Conservation (phyloP, 2,113 vertebrate genomes). For the Turnix velox region DNA sequence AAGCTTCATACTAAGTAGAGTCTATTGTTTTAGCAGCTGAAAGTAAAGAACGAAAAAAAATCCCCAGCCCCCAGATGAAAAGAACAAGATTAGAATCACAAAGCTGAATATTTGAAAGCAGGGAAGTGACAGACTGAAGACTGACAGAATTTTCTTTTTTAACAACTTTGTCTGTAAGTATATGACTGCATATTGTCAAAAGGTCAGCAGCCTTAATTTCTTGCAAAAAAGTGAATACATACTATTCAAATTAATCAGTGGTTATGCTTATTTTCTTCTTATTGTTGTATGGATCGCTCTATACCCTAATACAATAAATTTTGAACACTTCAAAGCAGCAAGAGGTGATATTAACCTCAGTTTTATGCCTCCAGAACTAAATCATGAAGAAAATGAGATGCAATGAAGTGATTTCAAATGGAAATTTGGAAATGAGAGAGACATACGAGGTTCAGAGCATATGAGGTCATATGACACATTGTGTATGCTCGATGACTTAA, state of each 20-base stretch:
- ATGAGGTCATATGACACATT: not conserved
- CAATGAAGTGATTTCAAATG: not conserved
- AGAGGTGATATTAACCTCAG: not conserved
- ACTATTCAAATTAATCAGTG: not conserved
- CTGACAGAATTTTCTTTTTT: constrained; percentile 15
- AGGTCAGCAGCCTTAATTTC: constrained; percentile 1
- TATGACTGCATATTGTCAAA: not conserved
- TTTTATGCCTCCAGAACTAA: not conserved
- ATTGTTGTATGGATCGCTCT: not conserved
- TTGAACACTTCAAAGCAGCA: not conserved
- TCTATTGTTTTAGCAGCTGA: constrained; percentile 61
- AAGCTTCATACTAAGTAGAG: not conserved
- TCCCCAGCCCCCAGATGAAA: not conserved
- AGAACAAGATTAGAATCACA: constrained; percentile 54
- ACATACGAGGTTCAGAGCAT: too few species aligned
- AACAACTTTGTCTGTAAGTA: not conserved
- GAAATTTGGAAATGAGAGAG: not conserved
- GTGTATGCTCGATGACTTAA: not conserved
- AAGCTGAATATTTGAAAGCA: not conserved
- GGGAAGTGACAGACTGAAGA: constrained; percentile 8
- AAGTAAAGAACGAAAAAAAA: constrained; percentile 18
- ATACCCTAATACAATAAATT: not conserved
- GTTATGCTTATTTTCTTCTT: constrained; percentile 15
- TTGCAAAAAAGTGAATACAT: not conserved
- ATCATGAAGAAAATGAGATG: not conserved